phyloP scores from a whole-genome alignment of 2,797 vertebrate species.

The Echeneis naucrates region DNA sequence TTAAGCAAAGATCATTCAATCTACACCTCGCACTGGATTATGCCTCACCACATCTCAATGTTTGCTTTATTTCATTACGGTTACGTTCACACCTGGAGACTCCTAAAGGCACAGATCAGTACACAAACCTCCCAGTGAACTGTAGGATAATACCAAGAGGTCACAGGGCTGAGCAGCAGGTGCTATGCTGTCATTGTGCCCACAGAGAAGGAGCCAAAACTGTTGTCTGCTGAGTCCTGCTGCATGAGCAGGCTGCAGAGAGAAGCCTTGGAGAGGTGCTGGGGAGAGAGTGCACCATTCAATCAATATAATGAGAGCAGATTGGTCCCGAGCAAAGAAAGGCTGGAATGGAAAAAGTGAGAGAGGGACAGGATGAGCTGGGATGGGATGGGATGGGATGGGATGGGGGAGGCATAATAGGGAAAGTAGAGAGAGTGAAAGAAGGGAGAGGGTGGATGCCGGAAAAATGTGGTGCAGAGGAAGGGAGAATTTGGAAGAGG shows the following conservation, averaged over 20 bases:
- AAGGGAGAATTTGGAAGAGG: conserved; percentile 22
- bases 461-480: conserved; percentile 24
- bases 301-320: conserved; percentile 82
- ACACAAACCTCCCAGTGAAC: conserved; percentile 27
- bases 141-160: conserved; percentile 44
- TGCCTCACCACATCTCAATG: neutral
- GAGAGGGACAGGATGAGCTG: neutral
- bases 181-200: conserved; percentile 54
- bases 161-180: conserved; percentile 53
- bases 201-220: conserved; percentile 49
- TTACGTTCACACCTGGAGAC: conserved; percentile 12
- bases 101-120: conserved; percentile 5
- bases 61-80: conserved; percentile 19
- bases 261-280: conserved; percentile 69
- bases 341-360: conserved; percentile 23
- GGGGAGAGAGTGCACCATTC: conserved; percentile 69
- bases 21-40: neutral
- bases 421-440: conserved; percentile 15
- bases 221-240: conserved; percentile 45
- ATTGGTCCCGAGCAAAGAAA: conserved; percentile 68
- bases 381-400: too few species aligned
- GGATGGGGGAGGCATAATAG: conserved; percentile 14
- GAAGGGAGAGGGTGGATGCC: conserved; percentile 18
- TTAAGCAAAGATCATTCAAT: conserved; percentile 38
- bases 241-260: conserved; percentile 69